A percentile compares a stretch with the other conserved stretches of the same genome.
Conservation (phyloP, 2,888 invertebrate species). For the Lobophora halterata region DNA sequence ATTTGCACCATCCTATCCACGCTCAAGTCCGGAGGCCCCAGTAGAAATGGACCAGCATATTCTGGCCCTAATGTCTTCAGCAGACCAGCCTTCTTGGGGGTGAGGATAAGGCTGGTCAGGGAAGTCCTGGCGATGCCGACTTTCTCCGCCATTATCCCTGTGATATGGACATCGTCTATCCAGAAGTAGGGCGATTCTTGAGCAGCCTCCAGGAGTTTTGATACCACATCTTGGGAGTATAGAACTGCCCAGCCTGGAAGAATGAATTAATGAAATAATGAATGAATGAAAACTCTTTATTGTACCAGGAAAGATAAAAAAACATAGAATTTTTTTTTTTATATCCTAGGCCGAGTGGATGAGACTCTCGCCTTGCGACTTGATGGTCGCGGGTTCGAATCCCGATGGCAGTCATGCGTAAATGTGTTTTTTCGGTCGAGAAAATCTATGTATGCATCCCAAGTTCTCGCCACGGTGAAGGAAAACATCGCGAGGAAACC, state of each 20-base stretch:
- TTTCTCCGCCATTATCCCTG: constrained; percentile 83
- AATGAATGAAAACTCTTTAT: background rate
- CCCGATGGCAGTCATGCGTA: too few species aligned
- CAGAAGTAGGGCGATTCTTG: constrained; percentile 86
- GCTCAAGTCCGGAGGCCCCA: constrained; percentile 77
- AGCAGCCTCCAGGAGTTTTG: constrained; percentile 79
- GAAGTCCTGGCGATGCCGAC: constrained; percentile 79
- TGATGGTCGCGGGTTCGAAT: too few species aligned
- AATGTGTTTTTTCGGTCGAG: too few species aligned
- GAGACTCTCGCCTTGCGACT: too few species aligned
- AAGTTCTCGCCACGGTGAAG: too few species aligned
- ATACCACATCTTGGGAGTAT: constrained; percentile 83
- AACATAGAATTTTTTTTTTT: too few species aligned
- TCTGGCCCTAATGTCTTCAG: constrained; percentile 42
- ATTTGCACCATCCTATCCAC: constrained; percentile 69
- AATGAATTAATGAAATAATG: background rate
- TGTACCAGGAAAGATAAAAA: too few species aligned
- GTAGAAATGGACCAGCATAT: constrained; percentile 66
- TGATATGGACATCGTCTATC: constrained; percentile 91
- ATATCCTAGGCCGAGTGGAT: too few species aligned
- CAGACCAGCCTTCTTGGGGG: constrained; percentile 39
- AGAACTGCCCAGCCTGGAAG: constrained; percentile 81
- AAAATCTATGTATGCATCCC: too few species aligned
- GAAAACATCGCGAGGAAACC: too few species aligned
- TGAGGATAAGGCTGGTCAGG: constrained; percentile 64